Base-by-base conservation (phyloP, 2,888 invertebrate species). In the Xestia c-nigrum region DNA sequence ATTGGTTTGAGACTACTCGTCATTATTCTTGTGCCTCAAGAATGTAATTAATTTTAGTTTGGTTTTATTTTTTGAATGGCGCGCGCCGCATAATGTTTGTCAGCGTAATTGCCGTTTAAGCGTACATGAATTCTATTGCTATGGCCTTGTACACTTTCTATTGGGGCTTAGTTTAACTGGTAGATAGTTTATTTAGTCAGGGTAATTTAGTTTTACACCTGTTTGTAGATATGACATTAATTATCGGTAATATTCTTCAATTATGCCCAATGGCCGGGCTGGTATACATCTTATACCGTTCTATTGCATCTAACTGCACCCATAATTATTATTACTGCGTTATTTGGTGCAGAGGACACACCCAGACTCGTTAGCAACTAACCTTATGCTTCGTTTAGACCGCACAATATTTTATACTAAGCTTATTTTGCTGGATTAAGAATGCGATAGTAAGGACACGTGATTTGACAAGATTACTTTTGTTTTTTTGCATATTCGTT, bases 281-380 rank as follows among this genome's bases (percentile, higher is more conserved):
- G 79, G 85, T 87, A 87, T 85, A 86, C 87, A 87, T 91, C 89
- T 90, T 89, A 90, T 89, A 90, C 88, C 87, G 90, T 92, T 91
- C 89, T 89, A 93, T 92, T 94, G 93, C 93, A 93, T 90, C 91
- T 93, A 93, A 94, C 94, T 95, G 94, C 95, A 93, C 94, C 94
- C 89, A 94, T 94, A 95, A 95, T 95, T 94, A 95, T 95, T 93
- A 93, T 93, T 90, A 92, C 91, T 90, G 90, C 91, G 93, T 93
- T 95, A 95, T 96, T 94, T 94, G 94, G 96, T 95, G 92, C 95
- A 94, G 90, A 90, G 93, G 94, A 95, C 96, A 95, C 96, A 95
- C 96, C 96, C 95, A 94, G 92, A 94, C 94, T 95, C 93, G 96
- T 95, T 96, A 95, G 93, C 91, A 92, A 92, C 92, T 94, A 93